phyloP scores from a whole-genome alignment of 2,113 vertebrate species.

The Eira barbara region DNA sequence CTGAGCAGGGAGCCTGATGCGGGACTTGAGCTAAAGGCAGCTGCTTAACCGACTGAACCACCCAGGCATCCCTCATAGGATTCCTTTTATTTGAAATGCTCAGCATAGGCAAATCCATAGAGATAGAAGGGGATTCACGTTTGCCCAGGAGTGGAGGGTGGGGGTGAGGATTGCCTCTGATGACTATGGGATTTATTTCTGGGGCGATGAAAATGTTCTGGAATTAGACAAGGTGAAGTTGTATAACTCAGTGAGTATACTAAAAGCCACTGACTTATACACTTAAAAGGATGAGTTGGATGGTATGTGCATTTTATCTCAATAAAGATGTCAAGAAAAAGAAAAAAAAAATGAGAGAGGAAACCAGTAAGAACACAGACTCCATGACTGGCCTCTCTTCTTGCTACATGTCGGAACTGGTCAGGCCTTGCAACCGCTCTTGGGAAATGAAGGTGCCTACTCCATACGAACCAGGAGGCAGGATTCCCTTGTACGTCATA shows the following conservation, averaged over 20 bases:
- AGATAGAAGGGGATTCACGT: neutral
- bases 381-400: neutral
- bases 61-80: neutral
- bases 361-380: neutral
- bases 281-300: neutral
- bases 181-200: neutral
- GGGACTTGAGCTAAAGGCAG: too few species aligned
- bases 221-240: neutral
- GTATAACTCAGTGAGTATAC: neutral
- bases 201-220: neutral
- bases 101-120: neutral
- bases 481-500: too few species aligned
- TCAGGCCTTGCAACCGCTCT: neutral
- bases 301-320: neutral
- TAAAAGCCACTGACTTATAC: neutral
- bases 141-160: neutral
- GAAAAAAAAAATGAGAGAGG: neutral
- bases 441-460: neutral
- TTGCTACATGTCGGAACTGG: neutral
- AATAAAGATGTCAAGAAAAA: neutral
- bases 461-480: fast-evolving
- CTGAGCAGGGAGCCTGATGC: too few species aligned
- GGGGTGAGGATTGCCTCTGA: neutral
- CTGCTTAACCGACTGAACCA: too few species aligned
- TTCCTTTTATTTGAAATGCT: neutral